A percentile compares a stretch with the other conserved stretches of the same genome.
phyloP scores from a whole-genome alignment of 2,113 vertebrate genomes.

The Gymnorhina tibicen region DNA sequence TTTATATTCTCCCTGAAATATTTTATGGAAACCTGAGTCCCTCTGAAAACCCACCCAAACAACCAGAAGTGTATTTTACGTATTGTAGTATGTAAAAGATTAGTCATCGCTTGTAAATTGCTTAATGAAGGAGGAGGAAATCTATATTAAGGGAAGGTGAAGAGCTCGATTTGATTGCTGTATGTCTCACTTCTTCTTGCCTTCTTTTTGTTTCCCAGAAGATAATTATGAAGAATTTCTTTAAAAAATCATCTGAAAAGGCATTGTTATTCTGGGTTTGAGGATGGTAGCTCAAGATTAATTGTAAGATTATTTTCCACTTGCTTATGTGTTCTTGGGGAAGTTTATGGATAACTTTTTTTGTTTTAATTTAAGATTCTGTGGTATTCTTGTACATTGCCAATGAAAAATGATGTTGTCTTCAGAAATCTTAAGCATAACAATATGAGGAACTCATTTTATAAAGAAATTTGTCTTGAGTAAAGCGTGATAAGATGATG shows the following conservation, averaged over 20 bases:
- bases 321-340: neutral
- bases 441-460: neutral
- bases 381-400: neutral
- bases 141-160: neutral
- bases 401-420: neutral
- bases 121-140: neutral
- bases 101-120: conserved; percentile 15
- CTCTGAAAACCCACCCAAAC: conserved; percentile 3
- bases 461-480: neutral
- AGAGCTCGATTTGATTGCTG: neutral
- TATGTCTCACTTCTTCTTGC: neutral
- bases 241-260: neutral
- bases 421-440: neutral
- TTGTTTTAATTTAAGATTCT: neutral
- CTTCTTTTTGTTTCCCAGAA: neutral
- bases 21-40: neutral
- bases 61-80: conserved; percentile 8
- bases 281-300: neutral
- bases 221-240: conserved; percentile 43
- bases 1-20: neutral
- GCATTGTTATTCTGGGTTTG: neutral
- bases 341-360: neutral
- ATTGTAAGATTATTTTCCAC: neutral
- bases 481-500: neutral
- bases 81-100: conserved; percentile 13